These are phyloP conservation scores for Deilephila porcellus DNA, from an alignment of 2,888 invertebrate species.

Conservation along the genomic window DNA sequence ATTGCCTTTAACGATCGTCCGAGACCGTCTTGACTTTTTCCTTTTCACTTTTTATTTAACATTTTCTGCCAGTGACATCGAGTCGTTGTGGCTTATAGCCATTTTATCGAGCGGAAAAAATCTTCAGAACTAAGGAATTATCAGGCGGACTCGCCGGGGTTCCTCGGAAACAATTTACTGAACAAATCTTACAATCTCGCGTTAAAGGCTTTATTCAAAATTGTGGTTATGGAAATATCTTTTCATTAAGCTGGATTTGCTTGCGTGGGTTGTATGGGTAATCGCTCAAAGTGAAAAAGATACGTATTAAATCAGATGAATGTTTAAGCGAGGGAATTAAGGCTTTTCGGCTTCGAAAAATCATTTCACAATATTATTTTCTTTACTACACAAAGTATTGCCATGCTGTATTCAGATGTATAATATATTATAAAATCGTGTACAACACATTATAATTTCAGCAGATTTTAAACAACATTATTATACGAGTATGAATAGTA, in stretches of 20 bases:
- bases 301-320: no score
- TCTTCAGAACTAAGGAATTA: constrained; percentile 30
- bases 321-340: no score
- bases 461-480: no score
- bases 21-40: constrained; percentile 4
- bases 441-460: no score
- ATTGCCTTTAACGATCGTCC: constrained; percentile 5
- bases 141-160: constrained; percentile 5
- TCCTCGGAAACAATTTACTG: constrained; percentile 27
- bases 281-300: not conserved
- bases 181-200: not conserved
- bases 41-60: constrained; percentile 25
- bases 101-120: constrained; percentile 33
- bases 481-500: no score
- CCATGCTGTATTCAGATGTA: no score
- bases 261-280: not conserved
- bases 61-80: constrained; percentile 25
- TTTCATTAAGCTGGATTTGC: not conserved
- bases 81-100: constrained; percentile 20
- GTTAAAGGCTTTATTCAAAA: constrained; percentile 15
- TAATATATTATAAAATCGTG: no score
- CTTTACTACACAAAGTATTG: no score
- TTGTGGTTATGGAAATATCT: constrained; percentile 1
- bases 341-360: no score
- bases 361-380: no score